These are phyloP conservation scores for Etheostoma spectabile DNA, from an alignment of 2,113 vertebrate species.

Conservation along the genomic window DNA sequence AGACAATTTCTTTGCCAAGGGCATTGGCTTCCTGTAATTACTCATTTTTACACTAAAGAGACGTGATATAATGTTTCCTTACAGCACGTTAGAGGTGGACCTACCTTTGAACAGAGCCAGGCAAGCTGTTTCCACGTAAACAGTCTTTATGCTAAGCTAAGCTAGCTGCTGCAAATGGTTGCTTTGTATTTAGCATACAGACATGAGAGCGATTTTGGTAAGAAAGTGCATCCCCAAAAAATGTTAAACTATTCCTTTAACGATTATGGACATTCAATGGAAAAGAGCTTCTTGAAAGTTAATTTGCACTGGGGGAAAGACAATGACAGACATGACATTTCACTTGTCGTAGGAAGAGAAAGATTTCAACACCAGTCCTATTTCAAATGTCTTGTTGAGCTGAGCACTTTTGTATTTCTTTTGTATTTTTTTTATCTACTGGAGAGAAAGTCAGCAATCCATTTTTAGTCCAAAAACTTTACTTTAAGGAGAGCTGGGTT, in stretches of 20 bases:
- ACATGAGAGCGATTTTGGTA: no score
- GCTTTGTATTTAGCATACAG: neutral
- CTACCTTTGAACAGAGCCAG: neutral
- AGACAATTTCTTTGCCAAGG: neutral
- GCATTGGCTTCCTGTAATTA: neutral
- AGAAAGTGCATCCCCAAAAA: neutral
- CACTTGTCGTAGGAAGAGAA: constrained; percentile 1
- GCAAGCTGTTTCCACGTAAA: neutral
- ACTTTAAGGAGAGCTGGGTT: constrained; percentile 26
- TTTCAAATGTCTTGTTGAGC: constrained; percentile 18
- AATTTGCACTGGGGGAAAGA: neutral
- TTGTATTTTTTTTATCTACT: constrained; percentile 14
- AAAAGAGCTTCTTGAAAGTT: neutral
- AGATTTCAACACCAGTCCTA: constrained; percentile 1
- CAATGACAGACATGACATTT: neutral
- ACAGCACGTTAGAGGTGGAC: neutral
- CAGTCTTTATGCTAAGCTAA: neutral
- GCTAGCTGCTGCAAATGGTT: neutral
- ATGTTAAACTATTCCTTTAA: neutral
- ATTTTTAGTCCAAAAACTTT: constrained; percentile 19
- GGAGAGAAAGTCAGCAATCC: neutral
- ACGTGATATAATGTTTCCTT: no score
- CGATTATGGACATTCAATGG: neutral
- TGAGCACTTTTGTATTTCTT: constrained; percentile 12
- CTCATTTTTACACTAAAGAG: no score